Percentiles rank a stretch among this genome's conserved stretches.
Conservation (phyloP, 2,113 vertebrate species). For the Pardalotus punctatus region DNA sequence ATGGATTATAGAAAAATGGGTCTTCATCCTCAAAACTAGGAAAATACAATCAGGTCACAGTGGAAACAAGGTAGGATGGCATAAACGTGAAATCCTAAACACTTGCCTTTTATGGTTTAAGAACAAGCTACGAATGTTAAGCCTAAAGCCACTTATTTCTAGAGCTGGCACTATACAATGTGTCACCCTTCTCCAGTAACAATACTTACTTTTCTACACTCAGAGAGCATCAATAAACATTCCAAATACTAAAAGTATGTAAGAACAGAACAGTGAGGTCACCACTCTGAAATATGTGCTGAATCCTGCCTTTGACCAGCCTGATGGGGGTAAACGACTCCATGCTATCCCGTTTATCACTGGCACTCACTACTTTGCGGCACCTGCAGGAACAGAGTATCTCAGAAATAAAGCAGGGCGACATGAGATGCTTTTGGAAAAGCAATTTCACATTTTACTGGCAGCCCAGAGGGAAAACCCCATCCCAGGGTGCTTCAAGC, state of each 20-base stretch:
- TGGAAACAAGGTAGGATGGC: background rate
- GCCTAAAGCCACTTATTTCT: background rate
- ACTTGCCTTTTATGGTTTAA: background rate
- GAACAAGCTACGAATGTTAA: background rate
- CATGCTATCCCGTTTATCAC: background rate
- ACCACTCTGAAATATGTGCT: background rate
- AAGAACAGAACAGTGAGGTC: background rate
- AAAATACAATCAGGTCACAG: background rate
- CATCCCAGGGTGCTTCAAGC: background rate
- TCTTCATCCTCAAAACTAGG: background rate
- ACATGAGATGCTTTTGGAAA: background rate
- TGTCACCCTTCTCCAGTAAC: background rate
- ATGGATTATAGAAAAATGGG: accelerated
- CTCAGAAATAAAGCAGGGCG: background rate
- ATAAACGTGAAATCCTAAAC: background rate
- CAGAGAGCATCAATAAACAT: background rate
- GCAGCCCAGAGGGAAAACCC: background rate
- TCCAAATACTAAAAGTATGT: background rate
- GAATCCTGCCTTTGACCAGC: background rate
- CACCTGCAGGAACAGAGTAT: background rate
- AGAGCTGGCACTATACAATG: background rate
- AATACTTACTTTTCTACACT: background rate
- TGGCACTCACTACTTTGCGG: background rate
- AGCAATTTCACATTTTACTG: background rate
- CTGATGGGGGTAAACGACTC: background rate